Conservation (phyloP, 2,888 invertebrate species). For the Eupithecia pulchellata region DNA sequence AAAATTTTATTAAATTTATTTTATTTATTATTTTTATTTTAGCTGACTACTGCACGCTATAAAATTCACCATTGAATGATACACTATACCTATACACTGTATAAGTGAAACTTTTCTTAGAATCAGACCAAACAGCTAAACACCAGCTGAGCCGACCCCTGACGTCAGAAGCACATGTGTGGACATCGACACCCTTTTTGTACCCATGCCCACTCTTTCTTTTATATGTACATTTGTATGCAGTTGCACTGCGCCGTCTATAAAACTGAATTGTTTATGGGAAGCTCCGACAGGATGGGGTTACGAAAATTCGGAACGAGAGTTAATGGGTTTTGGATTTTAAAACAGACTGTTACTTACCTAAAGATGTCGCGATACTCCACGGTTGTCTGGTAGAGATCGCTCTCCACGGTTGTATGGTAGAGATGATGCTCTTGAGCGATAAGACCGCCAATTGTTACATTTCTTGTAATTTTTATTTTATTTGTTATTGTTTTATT, state of each 20-base stretch:
- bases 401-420: too few species aligned
- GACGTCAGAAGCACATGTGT: constrained; percentile 75
- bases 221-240: constrained; percentile 40
- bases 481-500: too few species aligned
- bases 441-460: too few species aligned
- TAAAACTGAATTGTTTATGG: constrained; percentile 15
- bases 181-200: constrained; percentile 62
- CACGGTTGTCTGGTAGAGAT: too few species aligned
- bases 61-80: too few species aligned
- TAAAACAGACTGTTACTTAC: background rate
- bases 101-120: constrained; percentile 16
- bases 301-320: background rate
- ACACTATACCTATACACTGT: too few species aligned
- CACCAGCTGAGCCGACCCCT: constrained; percentile 57
- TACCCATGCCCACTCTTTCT: constrained; percentile 53
- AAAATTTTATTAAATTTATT: too few species aligned
- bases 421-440: too few species aligned
- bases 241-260: constrained; percentile 18
- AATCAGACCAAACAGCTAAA: constrained; percentile 45
- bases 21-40: too few species aligned
- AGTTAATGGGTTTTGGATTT: background rate
- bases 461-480: too few species aligned
- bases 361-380: too few species aligned
- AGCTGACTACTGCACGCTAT: too few species aligned
- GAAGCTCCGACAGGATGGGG: constrained; percentile 11